These are phyloP conservation scores for Cryptoprocta ferox DNA, from an alignment of 2,797 vertebrate genomes.

Conservation along the genomic window DNA sequence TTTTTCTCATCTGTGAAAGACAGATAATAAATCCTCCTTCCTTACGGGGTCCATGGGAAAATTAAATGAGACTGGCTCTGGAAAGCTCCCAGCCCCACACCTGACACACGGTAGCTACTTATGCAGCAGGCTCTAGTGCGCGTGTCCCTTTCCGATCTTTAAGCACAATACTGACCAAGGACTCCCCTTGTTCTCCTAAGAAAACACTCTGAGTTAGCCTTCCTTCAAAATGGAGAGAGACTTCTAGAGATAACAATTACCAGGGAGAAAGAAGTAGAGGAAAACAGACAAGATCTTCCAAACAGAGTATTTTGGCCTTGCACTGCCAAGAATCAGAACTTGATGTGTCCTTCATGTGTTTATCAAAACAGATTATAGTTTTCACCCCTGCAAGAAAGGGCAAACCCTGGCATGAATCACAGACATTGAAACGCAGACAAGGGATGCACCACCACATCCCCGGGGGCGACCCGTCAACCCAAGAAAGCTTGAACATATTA, in stretches of 20 bases:
- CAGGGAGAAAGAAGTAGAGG: not conserved
- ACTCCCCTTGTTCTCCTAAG: not conserved
- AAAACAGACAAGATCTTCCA: not conserved
- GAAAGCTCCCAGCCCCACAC: not conserved
- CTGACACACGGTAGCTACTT: not conserved
- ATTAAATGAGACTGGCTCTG: not conserved
- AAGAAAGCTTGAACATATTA: not conserved
- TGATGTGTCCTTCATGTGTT: not conserved
- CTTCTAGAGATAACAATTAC: not conserved
- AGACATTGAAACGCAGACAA: not conserved
- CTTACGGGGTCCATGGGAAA: not conserved
- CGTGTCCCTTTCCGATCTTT: not conserved
- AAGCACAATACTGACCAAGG: not conserved
- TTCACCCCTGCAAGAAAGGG: not conserved
- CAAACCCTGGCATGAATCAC: not conserved
- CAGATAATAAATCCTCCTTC: not conserved
- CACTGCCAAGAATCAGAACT: not conserved
- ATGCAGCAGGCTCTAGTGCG: not conserved
- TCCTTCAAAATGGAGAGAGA: conserved; percentile 17
- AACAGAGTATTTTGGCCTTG: not conserved
- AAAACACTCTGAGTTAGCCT: not conserved
- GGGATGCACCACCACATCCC: not conserved
- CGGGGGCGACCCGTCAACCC: not conserved
- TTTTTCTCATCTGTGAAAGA: not conserved
- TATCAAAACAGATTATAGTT: not conserved